Conservation (phyloP, 2,888 invertebrate species). For the Oligia latruncula region DNA sequence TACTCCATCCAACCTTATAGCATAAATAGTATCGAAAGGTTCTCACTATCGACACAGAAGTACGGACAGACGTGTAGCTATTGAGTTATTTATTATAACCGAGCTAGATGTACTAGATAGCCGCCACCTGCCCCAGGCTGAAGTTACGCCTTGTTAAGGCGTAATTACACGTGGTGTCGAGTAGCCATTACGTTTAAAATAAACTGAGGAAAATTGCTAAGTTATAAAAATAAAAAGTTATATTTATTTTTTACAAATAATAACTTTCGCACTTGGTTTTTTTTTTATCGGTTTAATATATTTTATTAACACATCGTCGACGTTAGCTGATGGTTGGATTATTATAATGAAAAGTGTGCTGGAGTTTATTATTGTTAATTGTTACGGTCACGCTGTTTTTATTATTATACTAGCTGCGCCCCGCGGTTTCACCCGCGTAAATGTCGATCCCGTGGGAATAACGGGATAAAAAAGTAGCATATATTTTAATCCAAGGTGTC, state of each 20-base stretch:
- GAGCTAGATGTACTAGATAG: slow-evolving; percentile 58
- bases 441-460: no score
- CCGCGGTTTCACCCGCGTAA: no score
- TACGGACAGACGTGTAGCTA: slow-evolving; percentile 53
- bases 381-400: not conserved
- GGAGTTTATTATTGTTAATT: not conserved
- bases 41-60: slow-evolving; percentile 56
- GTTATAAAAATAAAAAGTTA: slow-evolving; percentile 10
- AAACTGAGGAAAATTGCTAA: slow-evolving; percentile 21
- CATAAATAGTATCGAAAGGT: slow-evolving; percentile 57
- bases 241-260: not conserved
- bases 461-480: no score
- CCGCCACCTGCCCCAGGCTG: slow-evolving; percentile 57
- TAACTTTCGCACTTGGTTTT: not conserved
- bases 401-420: not conserved
- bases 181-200: slow-evolving; percentile 33
- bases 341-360: slow-evolving; percentile 12
- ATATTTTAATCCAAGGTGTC: no score
- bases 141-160: slow-evolving; percentile 32
- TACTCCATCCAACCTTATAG: slow-evolving; percentile 9
- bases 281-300: slow-evolving; percentile 7
- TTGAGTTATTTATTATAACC: slow-evolving; percentile 65
- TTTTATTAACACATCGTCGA: slow-evolving; percentile 11
- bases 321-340: not conserved
- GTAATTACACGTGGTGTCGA: slow-evolving; percentile 38